Evolutionary conservation across 2,797 vertebrate genomes (phyloP).

Genomic region (Semotilus atromaculatus): DNA sequence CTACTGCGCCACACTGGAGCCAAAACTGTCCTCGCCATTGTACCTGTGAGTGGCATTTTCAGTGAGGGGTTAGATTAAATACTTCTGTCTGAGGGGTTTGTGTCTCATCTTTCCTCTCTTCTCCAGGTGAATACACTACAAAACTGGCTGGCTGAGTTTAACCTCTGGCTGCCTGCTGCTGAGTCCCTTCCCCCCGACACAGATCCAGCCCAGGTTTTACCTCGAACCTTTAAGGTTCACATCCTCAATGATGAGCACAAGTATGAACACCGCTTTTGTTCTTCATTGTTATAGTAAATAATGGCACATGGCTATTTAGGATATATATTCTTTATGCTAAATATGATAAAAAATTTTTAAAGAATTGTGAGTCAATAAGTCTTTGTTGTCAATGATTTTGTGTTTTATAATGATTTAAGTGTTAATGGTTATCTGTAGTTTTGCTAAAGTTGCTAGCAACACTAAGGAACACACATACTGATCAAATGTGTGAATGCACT

Average conservation of each 20-base stretch:
- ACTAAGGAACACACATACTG: not conserved
- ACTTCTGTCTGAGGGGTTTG: not conserved
- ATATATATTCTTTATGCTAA: not conserved
- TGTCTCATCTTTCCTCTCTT: not conserved
- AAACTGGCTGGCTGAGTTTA: constrained; percentile 98
- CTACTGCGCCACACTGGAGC: constrained; percentile 93
- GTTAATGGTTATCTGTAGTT: not conserved
- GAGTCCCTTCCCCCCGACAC: constrained; percentile 86
- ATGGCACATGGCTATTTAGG: too few species aligned
- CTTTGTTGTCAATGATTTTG: not conserved
- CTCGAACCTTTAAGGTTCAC: constrained; percentile 93
- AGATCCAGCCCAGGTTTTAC: constrained; percentile 81
- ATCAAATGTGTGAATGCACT: not conserved
- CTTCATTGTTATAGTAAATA: too few species aligned
- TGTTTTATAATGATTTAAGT: not conserved
- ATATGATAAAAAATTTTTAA: not conserved
- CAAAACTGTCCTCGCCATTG: constrained; percentile 96
- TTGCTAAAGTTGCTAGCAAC: not conserved
- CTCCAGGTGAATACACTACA: constrained; percentile 97
- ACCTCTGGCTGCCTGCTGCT: constrained; percentile 93
- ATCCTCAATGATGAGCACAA: constrained; percentile 99
- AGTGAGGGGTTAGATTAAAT: not conserved
- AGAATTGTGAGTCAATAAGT: too few species aligned
- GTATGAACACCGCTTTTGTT: constrained; percentile 73
- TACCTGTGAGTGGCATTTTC: constrained; percentile 86